Evolutionary conservation across 2,113 vertebrate genomes (phyloP), one percentile per base, ranked within the genome.

Genomic region (Argyrosomus japonicus): DNA sequence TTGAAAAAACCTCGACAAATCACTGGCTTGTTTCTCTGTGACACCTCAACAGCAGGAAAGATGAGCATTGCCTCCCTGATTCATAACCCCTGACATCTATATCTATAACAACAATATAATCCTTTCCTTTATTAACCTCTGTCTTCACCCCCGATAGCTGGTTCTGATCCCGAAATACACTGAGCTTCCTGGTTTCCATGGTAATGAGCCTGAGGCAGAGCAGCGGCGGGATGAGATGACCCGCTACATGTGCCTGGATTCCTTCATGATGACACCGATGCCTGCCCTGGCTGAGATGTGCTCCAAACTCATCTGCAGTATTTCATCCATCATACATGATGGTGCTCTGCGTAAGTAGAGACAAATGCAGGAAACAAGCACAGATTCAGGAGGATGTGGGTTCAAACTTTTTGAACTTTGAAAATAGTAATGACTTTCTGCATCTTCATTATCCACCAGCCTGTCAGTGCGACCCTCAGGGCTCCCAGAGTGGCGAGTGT

Each of bases 391-490:
- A 72, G 17, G 17, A 48, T 8, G 36, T 21, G 2, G 5, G 11
- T 29, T 54, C 10, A 43, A 64, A 64, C 23, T 25, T 57, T 57
- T 25, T 13, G 11, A 27, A 10, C 40, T 45, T 68, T 61, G 67
- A 6, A 19, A 54, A 70, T 51, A 8, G 54, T 6, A 43, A 29
- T 43, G 9, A 61, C 13, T 60, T 15, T 1, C 2, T 54, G 6
- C 36, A 8, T 40, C 36, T 40, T 40, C 7, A 40, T 40, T 40
- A 40, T 40, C 36, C 36, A 6, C 4, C 88, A 98, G 97, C 94
- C 32, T 97, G 97, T 88, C 91, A 96, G 75, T 98, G 96, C 65
- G 94, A 97, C 86, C 96, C 91, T 0, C 96, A 97, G 90, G 96
- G 96, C 53, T 98, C 96, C 29, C 90, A 95, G 88, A 97, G 94